Conservation (phyloP, 1,140 invertebrate genomes). For the Magallana gigas region DNA sequence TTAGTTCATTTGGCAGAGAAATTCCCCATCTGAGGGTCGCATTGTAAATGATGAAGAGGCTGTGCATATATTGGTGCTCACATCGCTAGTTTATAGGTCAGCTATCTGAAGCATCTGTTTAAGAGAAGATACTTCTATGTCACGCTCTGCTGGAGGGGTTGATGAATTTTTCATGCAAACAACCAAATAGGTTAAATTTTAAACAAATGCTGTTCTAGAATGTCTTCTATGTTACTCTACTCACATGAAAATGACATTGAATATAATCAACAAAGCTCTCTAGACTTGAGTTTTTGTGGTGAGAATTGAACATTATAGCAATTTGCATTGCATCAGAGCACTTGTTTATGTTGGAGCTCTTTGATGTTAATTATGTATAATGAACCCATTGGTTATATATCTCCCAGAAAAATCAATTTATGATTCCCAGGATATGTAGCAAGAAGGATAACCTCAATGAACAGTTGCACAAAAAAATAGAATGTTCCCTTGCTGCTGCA, state of each 20-base stretch:
- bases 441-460: conserved; percentile 11
- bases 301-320: too few species aligned
- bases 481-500: not conserved
- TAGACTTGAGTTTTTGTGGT: too few species aligned
- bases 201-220: too few species aligned
- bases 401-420: not conserved
- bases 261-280: too few species aligned
- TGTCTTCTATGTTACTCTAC: too few species aligned
- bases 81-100: not conserved
- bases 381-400: not conserved
- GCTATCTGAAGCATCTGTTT: not conserved
- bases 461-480: not conserved
- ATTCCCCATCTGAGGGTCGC: conserved; percentile 26
- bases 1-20: conserved; percentile 28
- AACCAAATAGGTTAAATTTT: not conserved
- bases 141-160: conserved; percentile 1
- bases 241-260: too few species aligned
- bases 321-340: not conserved
- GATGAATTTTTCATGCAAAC: conserved; percentile 5
- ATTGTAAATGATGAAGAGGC: conserved; percentile 7
- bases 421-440: not conserved
- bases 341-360: not conserved
- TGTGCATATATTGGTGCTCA: not conserved
- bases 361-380: conserved; percentile 23
- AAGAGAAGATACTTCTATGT: not conserved